Evolutionary conservation across 2,888 invertebrate species (phyloP).

Genomic region (Endotricha flammealis): DNA sequence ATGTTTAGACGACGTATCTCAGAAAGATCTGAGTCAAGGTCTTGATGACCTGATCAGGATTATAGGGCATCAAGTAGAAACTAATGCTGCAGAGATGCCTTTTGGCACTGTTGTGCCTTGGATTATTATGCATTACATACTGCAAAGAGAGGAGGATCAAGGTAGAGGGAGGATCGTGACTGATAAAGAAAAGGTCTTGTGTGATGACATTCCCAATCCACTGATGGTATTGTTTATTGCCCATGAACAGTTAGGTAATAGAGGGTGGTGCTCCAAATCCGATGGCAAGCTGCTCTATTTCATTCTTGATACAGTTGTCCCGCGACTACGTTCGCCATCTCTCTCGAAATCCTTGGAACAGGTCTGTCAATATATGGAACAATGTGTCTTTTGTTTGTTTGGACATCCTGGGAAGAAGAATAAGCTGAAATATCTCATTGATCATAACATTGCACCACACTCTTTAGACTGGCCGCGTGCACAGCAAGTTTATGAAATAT

Average conservation of each 20-base stretch:
- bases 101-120: conserved; percentile 87
- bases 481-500: conserved; percentile 87
- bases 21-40: conserved; percentile 80
- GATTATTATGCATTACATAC: conserved; percentile 89
- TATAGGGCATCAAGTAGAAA: conserved; percentile 88
- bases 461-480: conserved; percentile 85
- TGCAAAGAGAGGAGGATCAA: conserved; percentile 85
- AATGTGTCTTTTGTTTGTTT: conserved; percentile 89
- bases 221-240: conserved; percentile 87
- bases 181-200: conserved; percentile 57
- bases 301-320: conserved; percentile 85
- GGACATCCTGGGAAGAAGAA: conserved; percentile 86
- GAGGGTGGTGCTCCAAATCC: conserved; percentile 87
- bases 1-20: conserved; percentile 73
- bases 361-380: conserved; percentile 89
- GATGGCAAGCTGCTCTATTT: conserved; percentile 88
- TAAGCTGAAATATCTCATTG: conserved; percentile 79
- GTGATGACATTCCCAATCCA: conserved; percentile 83
- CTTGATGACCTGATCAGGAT: conserved; percentile 86
- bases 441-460: conserved; percentile 85
- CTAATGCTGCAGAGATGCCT: conserved; percentile 80
- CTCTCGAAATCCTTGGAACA: conserved; percentile 81
- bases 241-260: conserved; percentile 89
- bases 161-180: conserved; percentile 73
- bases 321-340: conserved; percentile 81